Percentiles rank a stretch among this genome's conserved stretches.
Evolutionary conservation across 2,888 invertebrate genomes (phyloP).

Genomic region (Drosophila nigricruria): DNA sequence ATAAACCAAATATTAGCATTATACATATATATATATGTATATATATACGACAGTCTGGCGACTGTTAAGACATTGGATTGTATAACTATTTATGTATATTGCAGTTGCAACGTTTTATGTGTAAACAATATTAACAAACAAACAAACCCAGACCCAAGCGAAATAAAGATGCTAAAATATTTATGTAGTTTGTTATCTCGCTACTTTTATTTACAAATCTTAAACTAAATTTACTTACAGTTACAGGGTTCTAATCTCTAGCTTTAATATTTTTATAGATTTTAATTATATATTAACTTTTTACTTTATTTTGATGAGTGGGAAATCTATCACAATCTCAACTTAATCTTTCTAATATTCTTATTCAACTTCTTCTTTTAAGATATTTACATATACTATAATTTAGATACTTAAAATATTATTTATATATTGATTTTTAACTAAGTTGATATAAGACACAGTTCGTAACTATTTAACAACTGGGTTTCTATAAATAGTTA

Average conservation of each 20-base stretch:
- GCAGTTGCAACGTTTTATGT: constrained; percentile 67
- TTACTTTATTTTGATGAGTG: neutral
- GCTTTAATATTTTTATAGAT: neutral
- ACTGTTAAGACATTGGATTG: constrained; percentile 42
- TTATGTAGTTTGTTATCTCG: constrained; percentile 53
- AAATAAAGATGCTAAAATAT: constrained; percentile 64
- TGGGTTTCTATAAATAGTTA: too few species aligned
- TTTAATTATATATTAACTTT: neutral
- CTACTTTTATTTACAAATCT: neutral
- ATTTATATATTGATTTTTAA: neutral
- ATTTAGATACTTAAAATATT: neutral
- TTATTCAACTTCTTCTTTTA: too few species aligned
- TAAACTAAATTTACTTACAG: neutral
- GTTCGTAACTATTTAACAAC: too few species aligned
- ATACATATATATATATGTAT: neutral
- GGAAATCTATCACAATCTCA: neutral
- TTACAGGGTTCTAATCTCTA: neutral
- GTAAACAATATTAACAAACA: constrained; percentile 48
- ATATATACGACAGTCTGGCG: constrained; percentile 5
- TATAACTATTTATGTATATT: constrained; percentile 56
- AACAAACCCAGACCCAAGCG: constrained; percentile 41
- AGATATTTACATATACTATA: too few species aligned
- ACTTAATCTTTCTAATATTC: too few species aligned
- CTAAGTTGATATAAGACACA: neutral
- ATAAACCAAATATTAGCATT: constrained; percentile 46